Evolutionary conservation across 1,140 invertebrate species (phyloP), one percentile per base, ranked within the genome.

Genomic region (Temnothorax nylanderi): DNA sequence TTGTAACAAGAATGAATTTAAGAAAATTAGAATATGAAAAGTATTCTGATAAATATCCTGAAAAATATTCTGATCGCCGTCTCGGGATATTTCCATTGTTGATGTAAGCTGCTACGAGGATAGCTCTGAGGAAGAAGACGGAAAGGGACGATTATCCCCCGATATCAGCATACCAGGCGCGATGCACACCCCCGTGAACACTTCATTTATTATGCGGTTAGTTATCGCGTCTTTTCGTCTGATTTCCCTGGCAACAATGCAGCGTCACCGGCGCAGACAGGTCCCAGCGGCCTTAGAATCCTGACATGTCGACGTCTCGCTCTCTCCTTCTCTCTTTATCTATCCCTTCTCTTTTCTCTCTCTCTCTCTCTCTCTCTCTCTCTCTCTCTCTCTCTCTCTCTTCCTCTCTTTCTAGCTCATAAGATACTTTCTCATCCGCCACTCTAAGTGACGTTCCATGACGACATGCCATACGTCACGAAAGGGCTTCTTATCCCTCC

Each of bases 161-260:
- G 92, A 91, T 91, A 90, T 89, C 92, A 90, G 62, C 87, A 69
- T 81, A 81, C 77, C 69, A 44, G 67, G 82, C 89, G 90, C 91
- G 89, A 93, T 92, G 91, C 92, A 94, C 92, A 91, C 90, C 89
- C 89, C 92, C 89, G 88, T 93, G 92, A 93, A 94, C 94, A 94
- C 92, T 95, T 95, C 95, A 95, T 95, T 95, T 95, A 95, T 95
- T 95, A 95, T 95, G 94, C 94, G 94, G 93, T 94, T 94, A 95
- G 94, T 95, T 95, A 95, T 95, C 95, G 94, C 94, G 94, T 49
- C 94, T 95, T 95, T 95, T 95, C 95, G 95, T 95, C 94, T 95
- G 95, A 95, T 95, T 95, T 95, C 94, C 95, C 94, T 95, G 94
- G 92, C 94, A 95, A 95, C 95, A 95, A 95, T 95, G 94, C 94